Base-by-base conservation (phyloP, 2,113 vertebrate genomes). In the Eurypyga helias region DNA sequence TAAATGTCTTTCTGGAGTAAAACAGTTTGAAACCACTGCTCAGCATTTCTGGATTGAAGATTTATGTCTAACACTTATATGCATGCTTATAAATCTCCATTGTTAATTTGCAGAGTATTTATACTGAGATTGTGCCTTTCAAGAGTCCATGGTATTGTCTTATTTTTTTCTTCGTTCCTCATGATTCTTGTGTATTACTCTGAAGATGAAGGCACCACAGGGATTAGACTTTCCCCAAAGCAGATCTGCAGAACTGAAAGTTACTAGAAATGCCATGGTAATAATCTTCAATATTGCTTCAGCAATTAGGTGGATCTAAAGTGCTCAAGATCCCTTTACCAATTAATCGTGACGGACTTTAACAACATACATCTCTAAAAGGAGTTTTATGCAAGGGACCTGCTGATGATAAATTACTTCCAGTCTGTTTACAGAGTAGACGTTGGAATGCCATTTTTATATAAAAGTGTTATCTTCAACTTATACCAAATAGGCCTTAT, bases 291-390 rank as follows among this genome's bases (percentile, higher is more conserved):
- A 6, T 87, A 76, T 79, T 85, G 57, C 84, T 89, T 82, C 70
- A 79, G 64, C 73, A 91, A 79, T 93, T 87, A 91, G 69, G 46
- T 87, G 55, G 43, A 41, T 91, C 61, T 71, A 82, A 67, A 96
- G 33, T 60, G 48, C 82, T 90, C 65, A 71, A 67, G 94, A 87
- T 95, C 52, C 36, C 57, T 91, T 82, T 84, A 64, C 65, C 51
- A 36, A 7, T 84, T 91, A 93, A 78, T 75, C 64, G 70, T 89
- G 84, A 55, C 51, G 82, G 77, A 34, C 33, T 78, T 3, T 71
- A 87, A 70, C 31, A 67, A 31, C 16, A 7, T 67, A 38, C 36
- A 26, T 82, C 51, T 71, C 65, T 91, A 64, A 70, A 78, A 46
- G 5, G 8, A 75, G 17, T 64, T 91, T 67, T 54, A 52, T 64